Base-by-base conservation (phyloP, 2,113 vertebrate species). In the Cyprinodon tularosa region DNA sequence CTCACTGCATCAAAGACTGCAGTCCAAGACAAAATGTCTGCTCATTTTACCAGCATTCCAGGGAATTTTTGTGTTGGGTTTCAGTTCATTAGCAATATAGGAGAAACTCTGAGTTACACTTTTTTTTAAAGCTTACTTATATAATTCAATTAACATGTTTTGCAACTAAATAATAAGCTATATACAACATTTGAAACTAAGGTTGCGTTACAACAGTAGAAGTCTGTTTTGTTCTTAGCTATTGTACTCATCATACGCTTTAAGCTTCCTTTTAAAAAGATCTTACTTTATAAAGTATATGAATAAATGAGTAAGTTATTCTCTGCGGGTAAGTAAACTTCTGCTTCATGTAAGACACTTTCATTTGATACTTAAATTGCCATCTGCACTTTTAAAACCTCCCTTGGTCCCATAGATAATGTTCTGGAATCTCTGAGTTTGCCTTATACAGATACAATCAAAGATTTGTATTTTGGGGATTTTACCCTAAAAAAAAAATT, bases 1-100 rank as follows among this genome's bases (percentile, higher is more conserved):
- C 74, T 77, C 75, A 66, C 53, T 81, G 83, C 70, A 81, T 88
- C 74, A 88, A 74, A 86, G 67, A 64, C 69, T 74, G 36, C 75
- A 14, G 71, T 68, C 37, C 81, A 68, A 83, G 72, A 53, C 50
- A 38, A 66, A 80, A 29, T 38, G 73, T 77, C 64, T 80, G 59
- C 76, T 68, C 72, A 63, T 75, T 68, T 75, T 66, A 39, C 17
- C 76, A 63, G 64, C 53, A 20, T 62, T 38, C 15, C 17, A 22
- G 29, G 1, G 2, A 81, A 29, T 68, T 77, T 68, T 38, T 36
- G 67, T 73, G 64, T 42, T 65, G 11, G 37, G 3, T 22, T 10
- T 45, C 2, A 11, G 39, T 20, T 40, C 7, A 7, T 39, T 2
- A 37, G 47, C 12, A 62, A 38, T 62, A 38, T 62, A 14, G 4